A percentile compares a stretch with the other conserved stretches of the same genome.
Conservation (phyloP, 2,888 invertebrate genomes). For the Aporophyla nigra region DNA sequence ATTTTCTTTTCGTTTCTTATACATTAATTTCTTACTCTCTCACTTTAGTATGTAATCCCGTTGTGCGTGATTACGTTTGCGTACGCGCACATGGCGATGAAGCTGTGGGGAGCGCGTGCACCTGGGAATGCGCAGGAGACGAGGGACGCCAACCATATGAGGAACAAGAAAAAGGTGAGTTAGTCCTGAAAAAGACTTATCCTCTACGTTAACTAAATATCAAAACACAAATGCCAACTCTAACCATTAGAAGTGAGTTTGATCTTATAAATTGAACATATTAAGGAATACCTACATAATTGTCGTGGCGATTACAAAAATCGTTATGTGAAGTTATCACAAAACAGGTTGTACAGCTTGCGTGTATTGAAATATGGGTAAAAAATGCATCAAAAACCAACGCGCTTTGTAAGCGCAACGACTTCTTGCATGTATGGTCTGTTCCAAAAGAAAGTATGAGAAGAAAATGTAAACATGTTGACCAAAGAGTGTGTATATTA, state of each 20-base stretch:
- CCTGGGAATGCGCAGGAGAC: constrained; percentile 95
- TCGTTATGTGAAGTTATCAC: no score
- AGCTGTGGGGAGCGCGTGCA: constrained; percentile 94
- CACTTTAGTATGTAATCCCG: constrained; percentile 94
- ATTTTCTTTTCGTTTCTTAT: not conserved
- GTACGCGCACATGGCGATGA: constrained; percentile 95
- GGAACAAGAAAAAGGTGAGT: constrained; percentile 95
- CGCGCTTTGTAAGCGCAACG: no score
- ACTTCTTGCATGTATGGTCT: no score
- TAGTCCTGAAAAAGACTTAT: not conserved
- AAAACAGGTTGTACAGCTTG: no score
- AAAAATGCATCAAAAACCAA: no score
- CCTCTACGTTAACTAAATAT: not conserved
- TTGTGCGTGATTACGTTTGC: constrained; percentile 95
- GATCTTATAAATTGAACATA: not conserved
- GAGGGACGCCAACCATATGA: constrained; percentile 94
- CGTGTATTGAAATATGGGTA: no score
- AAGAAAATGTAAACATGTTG: not conserved
- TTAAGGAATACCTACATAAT: not conserved
- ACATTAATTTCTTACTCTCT: constrained; percentile 47
- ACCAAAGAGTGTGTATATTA: not conserved
- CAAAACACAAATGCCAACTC: not conserved
- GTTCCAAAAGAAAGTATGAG: no score
- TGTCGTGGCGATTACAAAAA: no score
- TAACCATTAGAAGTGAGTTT: not conserved